Percentiles rank a stretch among this genome's conserved stretches.
phyloP scores from a whole-genome alignment of 2,888 invertebrate species.

The Julus scandinavius region DNA sequence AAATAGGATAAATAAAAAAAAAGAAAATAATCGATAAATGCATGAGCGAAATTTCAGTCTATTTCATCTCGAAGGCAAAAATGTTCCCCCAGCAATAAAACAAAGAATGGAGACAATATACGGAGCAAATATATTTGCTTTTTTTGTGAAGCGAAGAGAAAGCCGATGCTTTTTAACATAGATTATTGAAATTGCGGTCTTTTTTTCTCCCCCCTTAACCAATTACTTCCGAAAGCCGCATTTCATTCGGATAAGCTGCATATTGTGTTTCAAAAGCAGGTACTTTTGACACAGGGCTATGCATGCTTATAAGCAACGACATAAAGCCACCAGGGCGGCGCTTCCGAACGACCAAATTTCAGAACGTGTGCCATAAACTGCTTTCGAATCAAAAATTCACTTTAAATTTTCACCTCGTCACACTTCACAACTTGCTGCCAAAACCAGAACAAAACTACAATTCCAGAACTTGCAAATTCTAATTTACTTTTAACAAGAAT shows the following conservation, averaged over 20 bases:
- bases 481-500: too few relatives aligned
- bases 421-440: too few relatives aligned
- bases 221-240: constrained; percentile 23
- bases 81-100: constrained; percentile 18
- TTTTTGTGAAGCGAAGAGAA: background rate
- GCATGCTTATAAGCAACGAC: too few relatives aligned
- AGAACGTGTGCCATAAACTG: too few relatives aligned
- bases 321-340: background rate
- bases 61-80: background rate
- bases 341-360: background rate
- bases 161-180: background rate
- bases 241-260: background rate
- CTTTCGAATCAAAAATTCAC: too few relatives aligned
- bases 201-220: background rate
- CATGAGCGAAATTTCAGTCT: constrained; percentile 3
- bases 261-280: background rate
- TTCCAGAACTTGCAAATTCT: too few relatives aligned
- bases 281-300: background rate
- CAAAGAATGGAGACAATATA: constrained; percentile 30
- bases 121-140: background rate
- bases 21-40: constrained; percentile 37
- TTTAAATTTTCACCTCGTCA: too few relatives aligned
- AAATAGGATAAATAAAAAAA: background rate
- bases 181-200: constrained; percentile 34
- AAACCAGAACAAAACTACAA: too few relatives aligned